These are phyloP conservation scores for Hyphantria cunea DNA, from an alignment of 1,140 invertebrate species.

Conservation along the genomic window DNA sequence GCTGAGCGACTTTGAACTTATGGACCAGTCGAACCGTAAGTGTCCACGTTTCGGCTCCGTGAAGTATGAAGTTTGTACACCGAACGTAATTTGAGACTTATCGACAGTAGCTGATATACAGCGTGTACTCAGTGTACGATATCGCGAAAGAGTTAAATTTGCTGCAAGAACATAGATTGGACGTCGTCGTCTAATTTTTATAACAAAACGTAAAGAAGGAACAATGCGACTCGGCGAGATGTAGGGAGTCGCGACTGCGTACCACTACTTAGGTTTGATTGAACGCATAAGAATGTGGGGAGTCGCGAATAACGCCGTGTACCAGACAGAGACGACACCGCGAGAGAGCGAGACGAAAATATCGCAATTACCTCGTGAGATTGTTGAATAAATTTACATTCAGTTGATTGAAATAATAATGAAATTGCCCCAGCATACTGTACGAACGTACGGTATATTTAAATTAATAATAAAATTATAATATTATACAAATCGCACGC, in stretches of 20 bases:
- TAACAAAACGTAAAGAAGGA: conserved; percentile 67
- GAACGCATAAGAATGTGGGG: conserved; percentile 76
- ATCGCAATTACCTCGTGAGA: conserved; percentile 79
- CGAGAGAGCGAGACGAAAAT: conserved; percentile 51
- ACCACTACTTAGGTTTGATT: conserved; percentile 73
- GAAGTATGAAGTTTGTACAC: too few relatives aligned
- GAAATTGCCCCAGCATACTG: conserved; percentile 78
- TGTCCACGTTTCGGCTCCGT: too few relatives aligned
- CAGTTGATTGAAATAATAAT: conserved; percentile 81
- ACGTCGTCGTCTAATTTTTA: conserved; percentile 62
- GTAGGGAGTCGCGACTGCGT: conserved; percentile 47
- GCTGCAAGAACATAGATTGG: conserved; percentile 37
- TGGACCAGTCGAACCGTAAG: too few relatives aligned
- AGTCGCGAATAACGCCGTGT: conserved; percentile 48
- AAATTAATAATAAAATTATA: conserved; percentile 81
- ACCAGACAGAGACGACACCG: conserved; percentile 42
- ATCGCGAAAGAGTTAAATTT: conserved; percentile 13
- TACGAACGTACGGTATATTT: conserved; percentile 74
- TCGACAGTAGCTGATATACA: too few relatives aligned
- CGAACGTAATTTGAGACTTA: too few relatives aligned
- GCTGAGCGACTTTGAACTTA: too few relatives aligned
- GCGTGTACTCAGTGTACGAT: background rate
- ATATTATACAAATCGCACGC: conserved; percentile 69
- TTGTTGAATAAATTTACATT: conserved; percentile 82
- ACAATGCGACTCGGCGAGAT: conserved; percentile 56